Conservation (phyloP, 2,888 invertebrate genomes). For the Mythimna impura region DNA sequence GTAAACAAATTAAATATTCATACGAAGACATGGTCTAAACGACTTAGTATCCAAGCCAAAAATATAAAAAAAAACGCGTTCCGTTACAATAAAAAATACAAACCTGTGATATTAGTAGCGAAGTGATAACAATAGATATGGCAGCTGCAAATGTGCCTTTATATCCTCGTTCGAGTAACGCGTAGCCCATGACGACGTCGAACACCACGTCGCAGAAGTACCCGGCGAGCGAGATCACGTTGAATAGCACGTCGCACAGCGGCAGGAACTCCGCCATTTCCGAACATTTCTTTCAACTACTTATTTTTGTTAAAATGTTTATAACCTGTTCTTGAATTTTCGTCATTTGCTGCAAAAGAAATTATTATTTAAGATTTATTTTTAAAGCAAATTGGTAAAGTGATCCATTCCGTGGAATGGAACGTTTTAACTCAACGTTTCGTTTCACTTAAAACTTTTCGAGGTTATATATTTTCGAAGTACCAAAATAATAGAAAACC, state of each 20-base stretch:
- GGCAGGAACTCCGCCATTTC: conserved; percentile 96
- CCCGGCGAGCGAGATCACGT: conserved; percentile 96
- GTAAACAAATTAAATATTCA: too few species aligned
- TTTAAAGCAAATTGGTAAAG: too few species aligned
- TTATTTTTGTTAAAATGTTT: conserved; percentile 48
- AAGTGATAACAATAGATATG: conserved; percentile 93
- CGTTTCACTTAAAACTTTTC: conserved; percentile 15
- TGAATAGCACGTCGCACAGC: conserved; percentile 97
- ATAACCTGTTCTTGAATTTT: conserved; percentile 57
- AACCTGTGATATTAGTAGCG: conserved; percentile 94
- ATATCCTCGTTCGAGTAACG: conserved; percentile 93
- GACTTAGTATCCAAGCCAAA: background rate
- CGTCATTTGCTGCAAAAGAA: conserved; percentile 66
- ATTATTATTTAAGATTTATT: background rate
- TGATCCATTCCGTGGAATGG: conserved; percentile 13
- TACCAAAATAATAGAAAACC: background rate
- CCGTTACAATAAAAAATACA: background rate
- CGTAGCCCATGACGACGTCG: conserved; percentile 96
- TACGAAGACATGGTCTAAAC: too few species aligned
- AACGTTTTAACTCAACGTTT: conserved; percentile 35
- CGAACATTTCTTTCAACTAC: conserved; percentile 80
- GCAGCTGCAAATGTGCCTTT: conserved; percentile 92
- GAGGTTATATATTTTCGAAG: background rate
- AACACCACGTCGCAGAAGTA: conserved; percentile 98
- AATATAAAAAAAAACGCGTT: background rate